phyloP scores from a whole-genome alignment of 1,140 invertebrate genomes.

The Venustaconcha ellipsiformis region DNA sequence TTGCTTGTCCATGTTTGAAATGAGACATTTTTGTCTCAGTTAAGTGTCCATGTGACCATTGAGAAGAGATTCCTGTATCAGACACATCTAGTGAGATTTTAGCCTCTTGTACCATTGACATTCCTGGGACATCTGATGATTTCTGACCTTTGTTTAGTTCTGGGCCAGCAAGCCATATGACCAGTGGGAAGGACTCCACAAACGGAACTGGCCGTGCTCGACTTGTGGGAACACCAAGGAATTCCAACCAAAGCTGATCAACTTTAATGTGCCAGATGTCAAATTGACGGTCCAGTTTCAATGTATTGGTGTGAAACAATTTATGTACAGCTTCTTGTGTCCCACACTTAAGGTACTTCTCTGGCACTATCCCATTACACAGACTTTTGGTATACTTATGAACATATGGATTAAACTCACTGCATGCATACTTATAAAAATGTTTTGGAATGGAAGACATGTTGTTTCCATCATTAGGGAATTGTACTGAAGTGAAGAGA shows the following conservation, averaged over 20 bases:
- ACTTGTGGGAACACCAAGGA: constrained; percentile 81
- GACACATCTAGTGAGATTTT: constrained; percentile 3
- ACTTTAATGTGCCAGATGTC: constrained; percentile 89
- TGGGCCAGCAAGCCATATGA: constrained; percentile 76
- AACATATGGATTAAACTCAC: constrained; percentile 46
- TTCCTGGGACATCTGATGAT: neutral
- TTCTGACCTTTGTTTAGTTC: neutral
- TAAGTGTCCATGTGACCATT: neutral
- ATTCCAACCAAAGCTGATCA: constrained; percentile 94
- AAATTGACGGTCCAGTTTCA: constrained; percentile 71
- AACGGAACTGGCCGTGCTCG: constrained; percentile 81
- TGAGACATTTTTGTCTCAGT: neutral
- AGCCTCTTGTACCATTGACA: constrained; percentile 4
- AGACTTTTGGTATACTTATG: constrained; percentile 35
- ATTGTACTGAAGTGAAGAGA: constrained; percentile 80
- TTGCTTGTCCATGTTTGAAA: neutral
- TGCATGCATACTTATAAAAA: constrained; percentile 46
- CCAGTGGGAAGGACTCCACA: constrained; percentile 90
- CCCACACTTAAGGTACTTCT: constrained; percentile 23
- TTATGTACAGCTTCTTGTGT: constrained; percentile 57
- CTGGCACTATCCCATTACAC: constrained; percentile 12
- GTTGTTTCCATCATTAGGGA: constrained; percentile 78
- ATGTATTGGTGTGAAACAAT: constrained; percentile 81
- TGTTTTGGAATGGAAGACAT: constrained; percentile 79
- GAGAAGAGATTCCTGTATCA: constrained; percentile 7